Evolutionary conservation across 2,888 invertebrate species (phyloP), one percentile per base, ranked within the genome.

Genomic region (Euproctis similis): DNA sequence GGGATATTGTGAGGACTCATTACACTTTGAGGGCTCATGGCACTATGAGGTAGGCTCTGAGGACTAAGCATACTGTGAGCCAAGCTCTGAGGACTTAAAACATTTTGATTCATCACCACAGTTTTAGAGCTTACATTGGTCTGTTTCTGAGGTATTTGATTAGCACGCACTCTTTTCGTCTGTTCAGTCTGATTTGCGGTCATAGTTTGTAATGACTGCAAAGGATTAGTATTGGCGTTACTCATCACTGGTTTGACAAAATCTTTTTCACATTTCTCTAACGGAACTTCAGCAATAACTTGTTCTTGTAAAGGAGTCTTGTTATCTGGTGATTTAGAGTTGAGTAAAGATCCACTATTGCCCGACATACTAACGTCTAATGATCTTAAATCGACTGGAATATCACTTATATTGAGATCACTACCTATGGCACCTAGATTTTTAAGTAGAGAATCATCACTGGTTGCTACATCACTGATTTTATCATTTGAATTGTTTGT

Each of bases 371-470:
- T 84, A 75, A 84, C 84, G 68, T 84, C 84, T 78, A 84, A 73
- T 11, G 84, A 84, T 58, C 84, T 81, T 82, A 84, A 81, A 77
- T 84, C 84, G 52, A 82, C 84, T 72, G 80, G 82, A 62, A 84
- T 82, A 82, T 84, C 84, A 82, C 81, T 84, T 74, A 84, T 84
- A 58, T 82, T 84, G 82, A 84, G 84, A 84, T 84, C 84, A 80
- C 84, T 84, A 70, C 84, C 84, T 82, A 84, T 84, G 82, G 84
- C 84, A 84, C 84, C 82, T 73, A 84, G 53, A 61, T 84, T 82
- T 80, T 84, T 84, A 50, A 84, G 78, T 63, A 84, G 64, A 51
- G 84, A 84, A 69, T 84, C 84, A 59, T 84, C 82, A 76, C 84
- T 84, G 51, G 76, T 84, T 19, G 81, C 75, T 62, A 84, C 82